Evolutionary conservation across 2,113 vertebrate genomes (phyloP), one percentile per base, ranked within the genome.

Genomic region (Notarius lentiginosus): DNA sequence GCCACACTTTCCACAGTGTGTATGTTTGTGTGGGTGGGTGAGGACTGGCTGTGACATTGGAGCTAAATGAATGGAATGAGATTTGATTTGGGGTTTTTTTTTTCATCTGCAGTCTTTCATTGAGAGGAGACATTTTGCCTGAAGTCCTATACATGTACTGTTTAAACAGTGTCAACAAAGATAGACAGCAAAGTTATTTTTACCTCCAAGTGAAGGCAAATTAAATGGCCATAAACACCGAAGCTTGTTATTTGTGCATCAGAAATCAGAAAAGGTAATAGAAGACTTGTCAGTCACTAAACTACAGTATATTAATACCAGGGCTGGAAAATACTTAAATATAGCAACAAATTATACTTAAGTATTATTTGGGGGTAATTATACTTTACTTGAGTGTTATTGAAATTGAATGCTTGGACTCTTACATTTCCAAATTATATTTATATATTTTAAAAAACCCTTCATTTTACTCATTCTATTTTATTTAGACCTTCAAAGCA

Each of bases 1-100:
- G 82, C 80, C 76, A 68, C 76, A 24, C 49, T 79, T 79, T 79
- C 61, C 53, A 24, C 61, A 66, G 75, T 55, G 27, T 30, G 51
- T 70, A 66, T 70, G 51, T 86, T 41, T 86, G 84, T 86, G 56
- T 81, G 79, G 79, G 84, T 80, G 76, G 76, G 61, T 68, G 75
- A 53, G 61, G 84, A 86, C 58, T 58, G 55, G 30, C 84, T 86
- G 63, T 80, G 76, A 86, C 76, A 58, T 41, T 70, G 76, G 63
- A 86, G 76, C 51, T 80, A 80, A 86, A 80, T 86, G 76, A 86
- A 86, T 80, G 83, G 34, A 70, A 75, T 47, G 73, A 79, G 75
- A 86, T 80, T 60, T 41, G 41, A 41, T 41, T 41, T 41, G 41
- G 0, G 4, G 4, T 41, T 41, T 3, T 4, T 41, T 41, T 41